Evolutionary conservation across 23 tunicate genomes (phyloP).

Genomic region (Trididemnum clinides): DNA sequence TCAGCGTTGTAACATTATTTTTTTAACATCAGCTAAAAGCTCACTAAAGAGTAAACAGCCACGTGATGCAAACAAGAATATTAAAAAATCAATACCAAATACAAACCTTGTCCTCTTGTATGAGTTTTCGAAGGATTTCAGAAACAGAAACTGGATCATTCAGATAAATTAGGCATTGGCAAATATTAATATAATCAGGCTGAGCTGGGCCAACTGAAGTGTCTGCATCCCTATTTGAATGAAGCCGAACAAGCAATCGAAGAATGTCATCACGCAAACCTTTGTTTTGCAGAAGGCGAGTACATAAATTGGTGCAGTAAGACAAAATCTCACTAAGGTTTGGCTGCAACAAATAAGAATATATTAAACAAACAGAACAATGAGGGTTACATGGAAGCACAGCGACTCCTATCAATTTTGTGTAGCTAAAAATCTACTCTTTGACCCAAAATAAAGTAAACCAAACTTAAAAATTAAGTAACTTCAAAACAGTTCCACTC

Average conservation of each 20-base stretch:
- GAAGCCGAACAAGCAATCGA: conserved; percentile 80
- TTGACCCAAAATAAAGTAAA: too few relatives aligned
- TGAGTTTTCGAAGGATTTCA: conserved; percentile 71
- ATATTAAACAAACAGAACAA: too few relatives aligned
- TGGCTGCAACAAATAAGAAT: conserved; percentile 71
- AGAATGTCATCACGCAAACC: conserved; percentile 87
- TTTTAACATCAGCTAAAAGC: too few relatives aligned
- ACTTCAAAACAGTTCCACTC: not conserved
- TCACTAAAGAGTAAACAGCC: too few relatives aligned
- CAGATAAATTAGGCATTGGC: conserved; percentile 93
- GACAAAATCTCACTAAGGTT: conserved; percentile 81
- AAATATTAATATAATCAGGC: conserved; percentile 95
- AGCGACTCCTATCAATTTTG: too few relatives aligned
- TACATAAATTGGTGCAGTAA: conserved; percentile 89
- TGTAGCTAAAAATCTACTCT: too few relatives aligned
- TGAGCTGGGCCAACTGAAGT: conserved; percentile 21
- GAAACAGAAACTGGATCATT: conserved; percentile 86
- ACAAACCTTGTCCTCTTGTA: conserved; percentile 57
- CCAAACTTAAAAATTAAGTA: not conserved
- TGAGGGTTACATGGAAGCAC: too few relatives aligned
- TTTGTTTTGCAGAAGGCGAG: conserved; percentile 74
- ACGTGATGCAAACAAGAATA: too few relatives aligned
- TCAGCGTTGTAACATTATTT: too few relatives aligned
- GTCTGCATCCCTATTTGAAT: conserved; percentile 59
- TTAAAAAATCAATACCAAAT: too few relatives aligned